Conservation (phyloP, 2,888 invertebrate genomes). For the Hyalella azteca region DNA sequence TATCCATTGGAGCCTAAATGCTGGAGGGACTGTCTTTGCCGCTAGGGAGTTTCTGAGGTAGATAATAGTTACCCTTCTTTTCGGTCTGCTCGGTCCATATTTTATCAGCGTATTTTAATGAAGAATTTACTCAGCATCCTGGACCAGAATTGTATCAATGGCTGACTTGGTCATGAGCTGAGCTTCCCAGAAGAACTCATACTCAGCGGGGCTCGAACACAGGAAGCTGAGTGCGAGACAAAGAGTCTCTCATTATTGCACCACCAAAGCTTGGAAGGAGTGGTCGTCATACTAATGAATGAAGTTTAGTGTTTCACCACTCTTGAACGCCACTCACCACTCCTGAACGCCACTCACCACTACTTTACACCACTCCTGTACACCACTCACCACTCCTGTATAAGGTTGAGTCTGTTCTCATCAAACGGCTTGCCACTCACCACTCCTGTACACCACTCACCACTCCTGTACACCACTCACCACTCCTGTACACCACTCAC, state of each 20-base stretch:
- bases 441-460: neutral
- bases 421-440: conserved; percentile 74
- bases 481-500: conserved; percentile 63
- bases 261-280: neutral
- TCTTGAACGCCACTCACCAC: neutral
- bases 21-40: too few relatives aligned
- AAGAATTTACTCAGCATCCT: too few relatives aligned
- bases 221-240: too few relatives aligned
- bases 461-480: neutral
- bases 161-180: too few relatives aligned
- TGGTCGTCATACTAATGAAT: neutral
- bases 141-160: too few relatives aligned
- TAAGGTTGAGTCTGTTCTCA: conserved; percentile 82
- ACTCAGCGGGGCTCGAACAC: too few relatives aligned
- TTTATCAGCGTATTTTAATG: too few relatives aligned
- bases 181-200: too few relatives aligned
- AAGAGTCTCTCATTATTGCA: neutral
- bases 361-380: neutral
- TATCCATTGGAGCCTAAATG: too few relatives aligned
- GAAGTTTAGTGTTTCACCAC: neutral
- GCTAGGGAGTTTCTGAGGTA: too few relatives aligned
- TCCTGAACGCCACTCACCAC: neutral
- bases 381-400: conserved; percentile 80
- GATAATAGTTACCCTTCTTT: too few relatives aligned
- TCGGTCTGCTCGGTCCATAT: too few relatives aligned